Evolutionary conservation across 64 coral and sea anemone genomes (phyloP).

Genomic region (Cladopsammia gracilis): DNA sequence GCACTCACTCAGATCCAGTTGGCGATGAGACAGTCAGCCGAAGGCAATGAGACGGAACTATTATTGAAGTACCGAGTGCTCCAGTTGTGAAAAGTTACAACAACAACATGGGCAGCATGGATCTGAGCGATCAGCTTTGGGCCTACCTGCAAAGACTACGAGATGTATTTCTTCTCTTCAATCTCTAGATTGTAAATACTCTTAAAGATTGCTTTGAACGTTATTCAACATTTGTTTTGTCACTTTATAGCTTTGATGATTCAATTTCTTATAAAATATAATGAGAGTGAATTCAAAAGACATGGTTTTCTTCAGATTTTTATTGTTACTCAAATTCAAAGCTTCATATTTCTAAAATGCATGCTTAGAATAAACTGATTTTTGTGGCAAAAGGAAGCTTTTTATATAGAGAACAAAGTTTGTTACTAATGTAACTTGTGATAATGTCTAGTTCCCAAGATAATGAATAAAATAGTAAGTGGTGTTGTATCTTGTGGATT

Average conservation of each 20-base stretch:
- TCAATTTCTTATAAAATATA: no score
- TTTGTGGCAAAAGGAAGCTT: neutral
- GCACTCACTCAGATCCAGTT: constrained; percentile 63
- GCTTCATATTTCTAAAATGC: neutral
- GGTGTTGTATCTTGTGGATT: neutral
- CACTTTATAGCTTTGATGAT: no score
- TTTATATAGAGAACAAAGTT: neutral
- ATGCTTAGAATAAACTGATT: neutral
- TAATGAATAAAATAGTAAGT: neutral
- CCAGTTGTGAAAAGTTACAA: constrained; percentile 52
- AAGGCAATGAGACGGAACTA: constrained; percentile 59
- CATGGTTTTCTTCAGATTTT: neutral
- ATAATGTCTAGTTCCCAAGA: neutral
- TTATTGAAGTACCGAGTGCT: constrained; percentile 24
- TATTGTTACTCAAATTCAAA: neutral
- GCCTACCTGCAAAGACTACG: neutral
- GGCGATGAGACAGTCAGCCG: constrained; percentile 41
- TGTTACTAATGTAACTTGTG: neutral
- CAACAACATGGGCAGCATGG: constrained; percentile 40
- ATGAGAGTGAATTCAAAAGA: no score
- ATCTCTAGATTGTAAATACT: neutral
- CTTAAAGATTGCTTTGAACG: neutral
- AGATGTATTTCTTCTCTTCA: neutral
- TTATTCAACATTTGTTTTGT: no score
- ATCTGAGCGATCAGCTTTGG: constrained; percentile 21